A percentile compares a stretch with the other conserved stretches of the same genome.
Conservation (phyloP, 2,113 vertebrate genomes). For the Mobula hypostoma region DNA sequence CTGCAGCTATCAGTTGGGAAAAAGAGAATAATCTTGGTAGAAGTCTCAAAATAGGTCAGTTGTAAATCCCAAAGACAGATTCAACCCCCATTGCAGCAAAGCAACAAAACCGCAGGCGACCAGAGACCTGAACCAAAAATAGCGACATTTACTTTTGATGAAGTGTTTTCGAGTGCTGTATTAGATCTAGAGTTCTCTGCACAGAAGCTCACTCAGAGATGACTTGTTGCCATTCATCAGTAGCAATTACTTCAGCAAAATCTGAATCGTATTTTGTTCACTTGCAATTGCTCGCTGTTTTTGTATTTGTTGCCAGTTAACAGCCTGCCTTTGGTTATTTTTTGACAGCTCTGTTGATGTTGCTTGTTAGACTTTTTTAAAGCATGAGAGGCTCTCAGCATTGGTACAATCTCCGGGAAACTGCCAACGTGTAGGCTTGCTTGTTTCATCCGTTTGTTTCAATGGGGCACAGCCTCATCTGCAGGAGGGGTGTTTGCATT, state of each 20-base stretch:
- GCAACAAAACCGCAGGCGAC: not conserved
- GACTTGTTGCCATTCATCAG: not conserved
- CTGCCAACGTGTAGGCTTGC: not conserved
- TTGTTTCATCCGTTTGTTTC: not conserved
- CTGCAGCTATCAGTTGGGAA: not conserved
- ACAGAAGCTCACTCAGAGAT: not conserved
- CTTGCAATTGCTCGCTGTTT: not conserved
- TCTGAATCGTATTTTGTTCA: not conserved
- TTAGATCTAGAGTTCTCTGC: not conserved
- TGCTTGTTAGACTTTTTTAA: not conserved
- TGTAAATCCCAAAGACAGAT: not conserved
- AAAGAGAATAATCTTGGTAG: not conserved
- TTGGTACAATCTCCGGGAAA: not conserved
- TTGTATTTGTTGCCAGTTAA: not conserved
- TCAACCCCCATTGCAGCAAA: not conserved
- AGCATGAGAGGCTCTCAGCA: not conserved
- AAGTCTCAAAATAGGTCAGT: not conserved
- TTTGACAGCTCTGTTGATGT: not conserved
- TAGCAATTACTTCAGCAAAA: not conserved
- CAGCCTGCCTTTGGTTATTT: not conserved
- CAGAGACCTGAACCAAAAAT: conserved; percentile 24
- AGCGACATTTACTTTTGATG: not conserved
- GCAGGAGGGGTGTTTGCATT: not conserved
- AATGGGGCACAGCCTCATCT: not conserved
- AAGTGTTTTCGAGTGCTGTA: not conserved